Percentiles rank a stretch among this genome's conserved stretches.
These are phyloP conservation scores for Pectinophora gossypiella DNA, from an alignment of 1,140 invertebrate genomes.

Conservation along the genomic window DNA sequence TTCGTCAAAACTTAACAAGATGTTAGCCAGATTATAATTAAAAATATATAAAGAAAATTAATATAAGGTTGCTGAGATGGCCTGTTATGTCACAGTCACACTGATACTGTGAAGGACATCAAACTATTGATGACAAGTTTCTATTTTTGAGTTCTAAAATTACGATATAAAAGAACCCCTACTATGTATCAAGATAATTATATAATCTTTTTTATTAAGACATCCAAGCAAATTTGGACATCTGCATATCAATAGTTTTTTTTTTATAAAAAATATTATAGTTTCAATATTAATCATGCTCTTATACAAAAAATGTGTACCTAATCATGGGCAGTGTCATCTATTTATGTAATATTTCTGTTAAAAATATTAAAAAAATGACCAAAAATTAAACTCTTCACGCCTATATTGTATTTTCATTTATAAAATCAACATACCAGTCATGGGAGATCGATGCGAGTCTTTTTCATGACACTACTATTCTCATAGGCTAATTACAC, in stretches of 20 bases:
- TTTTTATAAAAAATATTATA: not conserved
- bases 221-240: not conserved
- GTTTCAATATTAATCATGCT: not conserved
- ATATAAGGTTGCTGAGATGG: not conserved
- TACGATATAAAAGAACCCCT: not conserved
- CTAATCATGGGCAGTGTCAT: conserved; percentile 10
- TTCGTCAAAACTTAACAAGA: not conserved
- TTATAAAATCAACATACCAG: no score
- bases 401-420: conserved; percentile 24
- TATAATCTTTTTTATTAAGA: not conserved
- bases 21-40: no score
- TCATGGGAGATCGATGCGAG: no score
- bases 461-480: no score
- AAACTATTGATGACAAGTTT: no score
- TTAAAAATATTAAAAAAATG: conserved; percentile 24
- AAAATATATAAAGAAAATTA: not conserved
- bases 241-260: not conserved
- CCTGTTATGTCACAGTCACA: no score
- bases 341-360: conserved; percentile 20
- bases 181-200: not conserved
- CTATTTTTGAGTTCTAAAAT: not conserved
- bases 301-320: not conserved
- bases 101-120: no score
- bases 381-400: conserved; percentile 68
- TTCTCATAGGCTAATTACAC: no score